Evolutionary conservation across 2,888 invertebrate genomes (phyloP).

Genomic region (Pristionchus maxplancki): DNA sequence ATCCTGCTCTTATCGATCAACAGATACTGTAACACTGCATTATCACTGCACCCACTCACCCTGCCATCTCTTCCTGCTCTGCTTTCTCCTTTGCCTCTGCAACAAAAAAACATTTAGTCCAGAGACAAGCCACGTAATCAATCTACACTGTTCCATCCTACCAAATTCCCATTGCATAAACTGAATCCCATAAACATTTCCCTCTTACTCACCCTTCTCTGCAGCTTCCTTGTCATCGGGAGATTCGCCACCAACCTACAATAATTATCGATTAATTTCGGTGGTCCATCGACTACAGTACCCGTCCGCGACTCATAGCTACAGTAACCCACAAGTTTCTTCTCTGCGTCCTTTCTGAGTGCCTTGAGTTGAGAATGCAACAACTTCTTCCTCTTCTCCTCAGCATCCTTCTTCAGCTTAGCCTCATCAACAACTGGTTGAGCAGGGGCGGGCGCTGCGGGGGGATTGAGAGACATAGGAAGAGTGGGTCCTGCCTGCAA

Average conservation of each 20-base stretch:
- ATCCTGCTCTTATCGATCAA: constrained; percentile 20
- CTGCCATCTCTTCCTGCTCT: constrained; percentile 22
- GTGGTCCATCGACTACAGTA: not conserved
- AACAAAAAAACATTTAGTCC: not conserved
- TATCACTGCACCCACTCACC: not conserved
- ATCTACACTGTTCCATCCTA: not conserved
- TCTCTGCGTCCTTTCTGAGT: constrained; percentile 49
- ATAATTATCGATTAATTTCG: not conserved
- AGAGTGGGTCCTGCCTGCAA: constrained; percentile 28
- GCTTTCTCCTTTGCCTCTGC: constrained; percentile 27
- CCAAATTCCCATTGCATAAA: not conserved
- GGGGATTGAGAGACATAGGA: constrained; percentile 40
- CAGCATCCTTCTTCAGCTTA: constrained; percentile 31
- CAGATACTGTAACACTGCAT: not conserved
- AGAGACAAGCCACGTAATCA: not conserved
- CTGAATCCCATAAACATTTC: not conserved
- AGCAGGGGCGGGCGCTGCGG: constrained; percentile 18
- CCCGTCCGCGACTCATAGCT: not conserved
- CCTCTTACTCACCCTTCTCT: constrained; percentile 23
- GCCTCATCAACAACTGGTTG: constrained; percentile 19
- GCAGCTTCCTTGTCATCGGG: constrained; percentile 38
- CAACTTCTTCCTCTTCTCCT: constrained; percentile 48
- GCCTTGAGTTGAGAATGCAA: constrained; percentile 50
- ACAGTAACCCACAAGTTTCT: constrained; percentile 34
- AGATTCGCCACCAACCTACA: constrained; percentile 40